A percentile compares a stretch with the other conserved stretches of the same genome.
Evolutionary conservation across 2,113 vertebrate species (phyloP).

Genomic region (Cyanoramphus novaezelandiae): DNA sequence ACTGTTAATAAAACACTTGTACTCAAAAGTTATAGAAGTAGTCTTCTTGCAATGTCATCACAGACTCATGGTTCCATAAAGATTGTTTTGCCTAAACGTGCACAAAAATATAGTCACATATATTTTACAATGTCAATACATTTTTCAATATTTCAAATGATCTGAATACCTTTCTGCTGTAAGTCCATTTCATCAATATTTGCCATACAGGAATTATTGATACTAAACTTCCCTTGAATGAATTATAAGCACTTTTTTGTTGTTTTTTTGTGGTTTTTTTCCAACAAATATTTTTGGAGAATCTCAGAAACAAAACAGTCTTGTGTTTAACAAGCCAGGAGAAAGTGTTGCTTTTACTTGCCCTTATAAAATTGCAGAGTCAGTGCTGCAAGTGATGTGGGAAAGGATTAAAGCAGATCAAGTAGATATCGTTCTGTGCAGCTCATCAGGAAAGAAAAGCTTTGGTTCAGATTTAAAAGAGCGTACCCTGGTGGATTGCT

Average conservation of each 20-base stretch:
- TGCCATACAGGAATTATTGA: neutral
- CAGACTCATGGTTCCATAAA: neutral
- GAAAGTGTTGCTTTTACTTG: constrained; percentile 74
- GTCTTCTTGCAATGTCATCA: neutral
- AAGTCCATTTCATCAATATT: neutral
- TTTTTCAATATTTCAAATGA: neutral
- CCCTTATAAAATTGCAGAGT: neutral
- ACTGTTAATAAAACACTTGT: neutral
- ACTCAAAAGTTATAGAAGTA: neutral
- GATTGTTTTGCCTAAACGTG: neutral
- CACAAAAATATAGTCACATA: neutral
- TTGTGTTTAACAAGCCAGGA: constrained; percentile 35
- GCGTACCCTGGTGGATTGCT: constrained; percentile 54
- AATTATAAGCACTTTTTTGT: neutral
- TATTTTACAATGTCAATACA: neutral
- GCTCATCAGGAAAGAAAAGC: constrained; percentile 10
- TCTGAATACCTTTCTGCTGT: neutral
- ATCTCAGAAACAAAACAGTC: neutral
- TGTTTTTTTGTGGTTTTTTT: neutral
- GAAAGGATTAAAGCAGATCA: constrained; percentile 71
- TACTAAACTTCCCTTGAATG: neutral
- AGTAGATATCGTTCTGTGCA: constrained; percentile 65
- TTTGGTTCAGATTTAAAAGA: constrained; percentile 69
- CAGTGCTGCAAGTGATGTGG: constrained; percentile 61
- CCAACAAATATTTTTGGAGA: constrained; percentile 55